A percentile compares a stretch with the other conserved stretches of the same genome.
Evolutionary conservation across 2,113 vertebrate genomes (phyloP).

Genomic region (Coturnix japonica): DNA sequence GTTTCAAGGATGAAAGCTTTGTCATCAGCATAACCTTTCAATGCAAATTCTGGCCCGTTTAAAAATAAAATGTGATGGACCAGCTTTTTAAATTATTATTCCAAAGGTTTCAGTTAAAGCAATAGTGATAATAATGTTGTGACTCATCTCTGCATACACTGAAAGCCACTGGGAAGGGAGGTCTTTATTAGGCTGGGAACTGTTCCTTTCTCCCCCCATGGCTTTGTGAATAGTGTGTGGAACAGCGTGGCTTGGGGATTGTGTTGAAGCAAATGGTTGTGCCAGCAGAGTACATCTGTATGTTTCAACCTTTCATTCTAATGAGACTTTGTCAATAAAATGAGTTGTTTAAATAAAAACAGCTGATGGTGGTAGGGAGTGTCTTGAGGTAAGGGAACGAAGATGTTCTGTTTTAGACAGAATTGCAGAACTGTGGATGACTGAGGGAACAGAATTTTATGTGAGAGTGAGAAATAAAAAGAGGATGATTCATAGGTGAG

Average conservation of each 20-base stretch:
- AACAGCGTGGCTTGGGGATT: not conserved
- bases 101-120: not conserved
- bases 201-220: not conserved
- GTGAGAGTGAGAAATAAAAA: not conserved
- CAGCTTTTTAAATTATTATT: not conserved
- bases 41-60: not conserved
- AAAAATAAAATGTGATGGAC: fast-evolving
- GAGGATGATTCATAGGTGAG: not conserved
- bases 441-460: not conserved
- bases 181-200: not conserved
- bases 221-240: not conserved
- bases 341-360: not conserved
- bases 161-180: not conserved
- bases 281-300: not conserved
- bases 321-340: not conserved
- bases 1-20: not conserved
- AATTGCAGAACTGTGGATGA: not conserved
- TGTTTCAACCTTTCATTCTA: not conserved
- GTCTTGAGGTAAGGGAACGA: not conserved
- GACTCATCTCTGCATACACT: not conserved
- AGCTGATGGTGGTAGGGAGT: not conserved
- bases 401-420: not conserved
- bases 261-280: not conserved
- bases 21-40: not conserved
- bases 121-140: not conserved